phyloP scores from a whole-genome alignment of 2,797 vertebrate species.

The Myiotriccus ornatus region DNA sequence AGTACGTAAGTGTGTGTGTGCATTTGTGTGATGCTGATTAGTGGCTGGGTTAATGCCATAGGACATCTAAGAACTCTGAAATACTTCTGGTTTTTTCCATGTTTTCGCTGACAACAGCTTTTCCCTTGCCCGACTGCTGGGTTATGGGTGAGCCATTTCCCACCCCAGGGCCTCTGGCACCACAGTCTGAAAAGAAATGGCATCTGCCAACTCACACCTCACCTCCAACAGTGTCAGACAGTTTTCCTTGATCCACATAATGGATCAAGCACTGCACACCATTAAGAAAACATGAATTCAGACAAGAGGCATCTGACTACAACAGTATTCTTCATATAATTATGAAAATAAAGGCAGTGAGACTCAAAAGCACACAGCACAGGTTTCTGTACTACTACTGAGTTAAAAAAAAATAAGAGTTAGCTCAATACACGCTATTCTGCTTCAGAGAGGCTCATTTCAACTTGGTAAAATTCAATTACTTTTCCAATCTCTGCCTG shows the following conservation, averaged over 20 bases:
- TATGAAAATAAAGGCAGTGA: not conserved
- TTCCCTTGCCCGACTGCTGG: not conserved
- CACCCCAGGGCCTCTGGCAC: not conserved
- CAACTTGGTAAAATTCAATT: not conserved
- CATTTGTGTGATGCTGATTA: not conserved
- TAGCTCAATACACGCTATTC: not conserved
- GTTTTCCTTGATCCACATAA: not conserved
- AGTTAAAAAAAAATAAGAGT: not conserved
- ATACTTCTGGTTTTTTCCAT: not conserved
- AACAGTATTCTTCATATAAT: not conserved
- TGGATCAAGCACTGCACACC: no score
- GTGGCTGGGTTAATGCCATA: not conserved
- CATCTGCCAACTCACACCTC: not conserved
- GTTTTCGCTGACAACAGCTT: not conserved
- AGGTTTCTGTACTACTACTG: not conserved
- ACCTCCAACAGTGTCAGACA: not conserved
- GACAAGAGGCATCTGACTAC: not conserved
- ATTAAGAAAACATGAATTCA: not conserved
- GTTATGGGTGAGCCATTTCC: not conserved
- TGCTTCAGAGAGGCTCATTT: not conserved
- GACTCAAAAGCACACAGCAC: not conserved
- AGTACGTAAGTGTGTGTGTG: accelerated
- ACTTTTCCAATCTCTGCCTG: not conserved
- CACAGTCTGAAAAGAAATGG: not conserved
- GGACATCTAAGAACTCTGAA: not conserved